Evolutionary conservation across 2,113 vertebrate genomes (phyloP), one percentile per base, ranked within the genome.

Genomic region (Corythoichthys haematopterus): DNA sequence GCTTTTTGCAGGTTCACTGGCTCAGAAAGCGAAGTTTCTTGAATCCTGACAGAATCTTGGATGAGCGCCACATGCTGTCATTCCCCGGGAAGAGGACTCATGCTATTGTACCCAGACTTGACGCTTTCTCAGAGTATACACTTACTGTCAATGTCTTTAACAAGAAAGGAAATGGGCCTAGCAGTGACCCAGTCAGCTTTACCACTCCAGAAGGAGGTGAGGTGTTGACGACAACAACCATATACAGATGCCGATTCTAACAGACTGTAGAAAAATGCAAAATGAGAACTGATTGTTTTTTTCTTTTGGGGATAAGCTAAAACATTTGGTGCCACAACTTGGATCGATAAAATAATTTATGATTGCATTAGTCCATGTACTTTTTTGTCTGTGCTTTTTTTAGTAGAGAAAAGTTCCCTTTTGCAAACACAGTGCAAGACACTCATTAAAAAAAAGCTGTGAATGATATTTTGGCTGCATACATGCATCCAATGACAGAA

Each of bases 161-260:
- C 71, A 90, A 92, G 66, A 94, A 91, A 87, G 97, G 97, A 64
- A 91, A 92, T 28, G 97, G 97, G 4, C 97, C 97, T 0, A 93
- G 89, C 84, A 98, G 96, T 66, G 88, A 90, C 15, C 82, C 92
- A 0, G 68, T 94, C 63, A 78, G 75, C 53, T 97, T 99, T 79
- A 90, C 85, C 66, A 98, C 95, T 46, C 93, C 96, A 33, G 96
- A 99, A 89, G 97, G 96, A 95, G 97, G 97, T 98, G 77, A 93
- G 93, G 6, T 37, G 51, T 50, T 4, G 14, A 14, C 10, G 0
- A 20, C 59, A 36, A 35, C 33, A 53, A 4, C 56, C 14, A 43
- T 46, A 14, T 62, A 20, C 14, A 28, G 40, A 6, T 6, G 37
- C 4, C 13, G 11, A 6, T 38, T 15, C 36, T 28, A 51, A 67